Conservation (phyloP, 1,140 invertebrate genomes). For the Cydia splendana region DNA sequence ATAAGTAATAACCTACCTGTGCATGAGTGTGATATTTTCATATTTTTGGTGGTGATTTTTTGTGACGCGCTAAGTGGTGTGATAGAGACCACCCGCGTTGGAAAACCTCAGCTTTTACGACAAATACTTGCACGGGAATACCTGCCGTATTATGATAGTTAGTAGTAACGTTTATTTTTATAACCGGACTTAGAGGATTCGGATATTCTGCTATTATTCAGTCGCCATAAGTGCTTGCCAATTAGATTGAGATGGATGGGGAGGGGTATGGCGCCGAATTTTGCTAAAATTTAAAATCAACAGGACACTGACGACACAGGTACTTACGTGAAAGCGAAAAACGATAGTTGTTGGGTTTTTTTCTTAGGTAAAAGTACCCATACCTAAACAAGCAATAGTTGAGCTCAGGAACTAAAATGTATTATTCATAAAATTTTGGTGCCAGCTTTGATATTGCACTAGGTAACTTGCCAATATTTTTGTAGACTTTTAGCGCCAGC, state of each 20-base stretch:
- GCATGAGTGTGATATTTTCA: slow-evolving; percentile 70
- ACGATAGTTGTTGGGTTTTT: not conserved
- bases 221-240: not conserved
- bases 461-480: no score
- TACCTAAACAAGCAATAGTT: no score
- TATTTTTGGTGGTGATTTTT: slow-evolving; percentile 74
- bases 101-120: slow-evolving; percentile 36
- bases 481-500: no score
- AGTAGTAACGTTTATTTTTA: slow-evolving; percentile 6
- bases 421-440: no score
- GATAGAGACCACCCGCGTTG: slow-evolving; percentile 69
- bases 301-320: no score
- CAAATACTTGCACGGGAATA: slow-evolving; percentile 33
- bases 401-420: no score
- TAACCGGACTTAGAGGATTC: slow-evolving; percentile 4
- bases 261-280: not conserved
- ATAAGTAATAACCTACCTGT: slow-evolving; percentile 35
- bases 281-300: not conserved
- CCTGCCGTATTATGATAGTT: not conserved
- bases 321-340: not conserved
- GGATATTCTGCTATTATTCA: not conserved
- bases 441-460: no score
- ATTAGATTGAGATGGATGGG: not conserved
- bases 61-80: slow-evolving; percentile 71
- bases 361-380: no score